Percentiles rank a stretch among this genome's conserved stretches.
Conservation (phyloP, 1,140 invertebrate species). For the Drosophila prosaltans region DNA sequence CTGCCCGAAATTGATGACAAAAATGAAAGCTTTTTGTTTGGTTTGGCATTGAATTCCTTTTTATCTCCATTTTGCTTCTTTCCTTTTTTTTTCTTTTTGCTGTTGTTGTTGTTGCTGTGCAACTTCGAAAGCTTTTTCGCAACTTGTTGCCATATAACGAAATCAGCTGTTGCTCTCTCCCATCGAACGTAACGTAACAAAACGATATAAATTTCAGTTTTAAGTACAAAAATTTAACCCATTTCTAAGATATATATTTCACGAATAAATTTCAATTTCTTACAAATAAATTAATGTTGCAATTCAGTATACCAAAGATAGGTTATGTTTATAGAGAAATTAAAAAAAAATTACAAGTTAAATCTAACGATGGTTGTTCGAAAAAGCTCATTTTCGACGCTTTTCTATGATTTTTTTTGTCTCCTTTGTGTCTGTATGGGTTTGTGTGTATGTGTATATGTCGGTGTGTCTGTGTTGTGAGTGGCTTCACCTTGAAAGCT, state of each 20-base stretch:
- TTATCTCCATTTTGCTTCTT: background rate
- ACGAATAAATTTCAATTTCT: too few species aligned
- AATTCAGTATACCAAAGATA: too few species aligned
- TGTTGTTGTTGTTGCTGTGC: slow-evolving; percentile 26
- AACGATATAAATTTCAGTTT: slow-evolving; percentile 1
- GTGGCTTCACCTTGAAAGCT: slow-evolving; percentile 55
- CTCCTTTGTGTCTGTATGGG: slow-evolving; percentile 17
- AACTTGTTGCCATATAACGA: slow-evolving; percentile 70
- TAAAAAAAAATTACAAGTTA: background rate
- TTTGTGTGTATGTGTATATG: slow-evolving; percentile 20
- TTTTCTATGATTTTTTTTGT: slow-evolving; percentile 36
- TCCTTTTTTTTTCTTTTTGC: background rate
- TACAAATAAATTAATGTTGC: too few species aligned
- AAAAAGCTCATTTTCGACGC: slow-evolving; percentile 62
- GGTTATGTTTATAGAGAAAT: background rate
- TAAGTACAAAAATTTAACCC: background rate
- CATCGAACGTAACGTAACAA: background rate
- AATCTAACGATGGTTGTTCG: slow-evolving; percentile 50
- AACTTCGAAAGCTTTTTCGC: slow-evolving; percentile 79
- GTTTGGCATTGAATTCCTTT: slow-evolving; percentile 66
- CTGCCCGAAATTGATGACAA: slow-evolving; percentile 49
- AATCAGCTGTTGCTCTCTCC: slow-evolving; percentile 72
- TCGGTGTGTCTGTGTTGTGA: slow-evolving; percentile 18
- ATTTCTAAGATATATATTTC: too few species aligned
- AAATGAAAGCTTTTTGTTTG: slow-evolving; percentile 40